Percentiles rank a stretch among this genome's conserved stretches.
Evolutionary conservation across 1,140 invertebrate genomes (phyloP).

Genomic region (Oedothorax gibbosus): DNA sequence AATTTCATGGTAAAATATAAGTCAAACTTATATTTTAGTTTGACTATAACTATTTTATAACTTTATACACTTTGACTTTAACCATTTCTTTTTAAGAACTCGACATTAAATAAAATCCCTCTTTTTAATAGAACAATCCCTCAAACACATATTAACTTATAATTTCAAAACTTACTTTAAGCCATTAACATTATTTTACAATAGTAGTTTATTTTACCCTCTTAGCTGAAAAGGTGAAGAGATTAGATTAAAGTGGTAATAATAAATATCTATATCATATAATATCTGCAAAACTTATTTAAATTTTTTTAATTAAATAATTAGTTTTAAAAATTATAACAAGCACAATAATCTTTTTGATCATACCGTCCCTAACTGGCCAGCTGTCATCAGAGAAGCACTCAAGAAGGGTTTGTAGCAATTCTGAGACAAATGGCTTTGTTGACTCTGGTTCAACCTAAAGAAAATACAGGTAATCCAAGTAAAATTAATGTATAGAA

Average conservation of each 20-base stretch:
- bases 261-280: too few relatives aligned
- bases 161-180: too few relatives aligned
- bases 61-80: too few relatives aligned
- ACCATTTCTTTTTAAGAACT: too few relatives aligned
- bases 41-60: too few relatives aligned
- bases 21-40: not conserved
- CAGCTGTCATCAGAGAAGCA: constrained; percentile 75
- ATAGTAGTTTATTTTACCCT: not conserved
- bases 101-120: too few relatives aligned
- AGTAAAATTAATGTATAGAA: not conserved
- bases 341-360: not conserved
- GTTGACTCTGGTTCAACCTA: constrained; percentile 69
- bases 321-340: not conserved
- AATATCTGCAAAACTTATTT: too few relatives aligned
- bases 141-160: too few relatives aligned
- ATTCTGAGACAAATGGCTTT: constrained; percentile 67
- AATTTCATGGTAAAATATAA: not conserved
- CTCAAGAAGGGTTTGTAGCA: constrained; percentile 70
- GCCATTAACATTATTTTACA: not conserved
- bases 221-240: too few relatives aligned
- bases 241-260: too few relatives aligned
- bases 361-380: constrained; percentile 74
- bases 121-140: too few relatives aligned
- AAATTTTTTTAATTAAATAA: too few relatives aligned
- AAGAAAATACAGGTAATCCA: not conserved